Percentiles rank a stretch among this genome's conserved stretches.
These are phyloP conservation scores for Drosophila grimshawi DNA, from an alignment of 1,140 invertebrate species.

Conservation along the genomic window DNA sequence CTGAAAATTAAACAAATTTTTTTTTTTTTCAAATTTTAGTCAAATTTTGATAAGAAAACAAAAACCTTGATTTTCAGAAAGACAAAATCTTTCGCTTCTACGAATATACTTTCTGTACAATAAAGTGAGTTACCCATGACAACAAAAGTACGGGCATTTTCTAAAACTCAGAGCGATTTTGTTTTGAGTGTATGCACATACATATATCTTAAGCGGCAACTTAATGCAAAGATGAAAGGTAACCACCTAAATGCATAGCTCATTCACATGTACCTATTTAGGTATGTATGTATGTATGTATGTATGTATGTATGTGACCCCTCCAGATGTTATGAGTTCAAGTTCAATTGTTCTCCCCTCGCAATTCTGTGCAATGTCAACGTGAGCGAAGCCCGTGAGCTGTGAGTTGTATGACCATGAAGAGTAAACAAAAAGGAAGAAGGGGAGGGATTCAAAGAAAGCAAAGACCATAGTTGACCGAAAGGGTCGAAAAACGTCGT, in stretches of 20 bases:
- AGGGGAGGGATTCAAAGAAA: background rate
- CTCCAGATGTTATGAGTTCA: background rate
- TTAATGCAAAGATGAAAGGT: background rate
- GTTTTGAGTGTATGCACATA: background rate
- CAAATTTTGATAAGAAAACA: too few species aligned
- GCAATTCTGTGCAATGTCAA: conserved; percentile 4
- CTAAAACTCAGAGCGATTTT: background rate
- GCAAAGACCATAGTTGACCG: conserved; percentile 38
- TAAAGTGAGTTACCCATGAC: too few species aligned
- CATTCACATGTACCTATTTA: background rate
- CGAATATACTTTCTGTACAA: too few species aligned
- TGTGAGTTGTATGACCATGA: conserved; percentile 40
- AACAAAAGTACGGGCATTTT: background rate
- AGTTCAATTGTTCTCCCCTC: background rate
- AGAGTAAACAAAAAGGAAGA: background rate
- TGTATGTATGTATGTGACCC: background rate
- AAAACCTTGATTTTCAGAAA: too few species aligned
- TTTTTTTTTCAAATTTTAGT: too few species aligned
- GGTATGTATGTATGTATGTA: background rate
- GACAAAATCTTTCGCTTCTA: too few species aligned
- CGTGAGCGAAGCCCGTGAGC: conserved; percentile 12
- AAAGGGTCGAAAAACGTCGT: conserved; percentile 4
- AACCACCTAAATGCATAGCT: background rate
- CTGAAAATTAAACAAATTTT: too few species aligned
- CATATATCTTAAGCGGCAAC: background rate